A percentile compares a stretch with the other conserved stretches of the same genome.
Conservation (phyloP, 2,888 invertebrate genomes). For the Ormyrus pomaceus region DNA sequence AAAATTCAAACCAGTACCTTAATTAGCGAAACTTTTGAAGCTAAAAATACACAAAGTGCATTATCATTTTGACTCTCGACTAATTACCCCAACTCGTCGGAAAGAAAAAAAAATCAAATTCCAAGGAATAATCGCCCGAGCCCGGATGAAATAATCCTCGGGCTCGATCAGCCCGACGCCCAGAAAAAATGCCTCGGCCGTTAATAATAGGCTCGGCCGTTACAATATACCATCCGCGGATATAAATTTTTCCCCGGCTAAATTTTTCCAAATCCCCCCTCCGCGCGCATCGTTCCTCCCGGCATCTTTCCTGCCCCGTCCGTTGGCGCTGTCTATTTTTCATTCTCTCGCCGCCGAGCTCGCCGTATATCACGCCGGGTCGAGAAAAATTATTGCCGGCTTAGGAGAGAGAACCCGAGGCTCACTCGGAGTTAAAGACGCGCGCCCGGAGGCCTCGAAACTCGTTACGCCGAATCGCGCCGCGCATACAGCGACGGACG, state of each 20-base stretch:
- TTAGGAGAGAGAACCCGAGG: constrained; percentile 59
- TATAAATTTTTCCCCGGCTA: constrained; percentile 51
- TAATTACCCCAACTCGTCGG: too few relatives aligned
- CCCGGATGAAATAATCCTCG: too few relatives aligned
- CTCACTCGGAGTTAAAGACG: constrained; percentile 44
- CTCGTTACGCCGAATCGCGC: constrained; percentile 63
- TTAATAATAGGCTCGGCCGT: constrained; percentile 18
- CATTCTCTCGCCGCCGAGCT: not conserved
- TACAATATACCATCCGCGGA: constrained; percentile 6
- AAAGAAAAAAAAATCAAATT: too few relatives aligned
- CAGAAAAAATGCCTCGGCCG: constrained; percentile 10
- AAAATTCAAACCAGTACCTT: too few relatives aligned
- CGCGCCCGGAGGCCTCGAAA: constrained; percentile 62
- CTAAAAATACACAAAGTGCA: too few relatives aligned
- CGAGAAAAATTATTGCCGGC: constrained; percentile 64
- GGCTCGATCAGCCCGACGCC: not conserved
- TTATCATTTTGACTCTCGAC: too few relatives aligned
- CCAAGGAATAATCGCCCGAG: too few relatives aligned
- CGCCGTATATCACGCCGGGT: constrained; percentile 62
- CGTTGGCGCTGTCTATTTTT: not conserved
- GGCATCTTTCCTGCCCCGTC: constrained; percentile 18
- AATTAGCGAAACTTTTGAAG: too few relatives aligned
- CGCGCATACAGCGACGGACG: not conserved
- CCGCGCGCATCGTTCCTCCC: not conserved
- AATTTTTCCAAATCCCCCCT: constrained; percentile 41